Percentiles rank a stretch among this genome's conserved stretches.
Conservation (phyloP, 2,797 vertebrate genomes). For the Perodicticus potto region DNA sequence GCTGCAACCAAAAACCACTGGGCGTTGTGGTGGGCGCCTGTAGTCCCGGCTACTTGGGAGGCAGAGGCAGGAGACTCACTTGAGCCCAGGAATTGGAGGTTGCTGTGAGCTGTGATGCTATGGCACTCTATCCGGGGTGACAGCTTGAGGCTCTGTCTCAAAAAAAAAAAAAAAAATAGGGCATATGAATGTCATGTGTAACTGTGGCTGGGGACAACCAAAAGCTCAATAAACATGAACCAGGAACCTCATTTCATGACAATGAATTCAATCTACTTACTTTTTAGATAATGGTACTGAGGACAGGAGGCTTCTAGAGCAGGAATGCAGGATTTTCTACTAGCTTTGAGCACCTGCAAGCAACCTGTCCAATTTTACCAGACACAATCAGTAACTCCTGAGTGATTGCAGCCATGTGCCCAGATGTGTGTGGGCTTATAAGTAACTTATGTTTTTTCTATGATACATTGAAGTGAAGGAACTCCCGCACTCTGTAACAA, state of each 20-base stretch:
- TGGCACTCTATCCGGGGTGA: too few relatives aligned
- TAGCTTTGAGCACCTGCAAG: neutral
- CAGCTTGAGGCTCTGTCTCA: too few relatives aligned
- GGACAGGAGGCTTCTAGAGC: neutral
- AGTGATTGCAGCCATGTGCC: rapidly evolving
- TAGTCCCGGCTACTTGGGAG: too few relatives aligned
- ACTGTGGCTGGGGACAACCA: neutral
- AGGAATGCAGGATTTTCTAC: too few relatives aligned
- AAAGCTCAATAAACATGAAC: neutral
- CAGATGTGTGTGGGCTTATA: rapidly evolving
- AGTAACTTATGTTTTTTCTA: neutral
- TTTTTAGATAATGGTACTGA: neutral
- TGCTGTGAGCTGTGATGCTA: too few relatives aligned
- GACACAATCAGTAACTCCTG: neutral
- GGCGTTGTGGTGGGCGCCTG: too few relatives aligned
- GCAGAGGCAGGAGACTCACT: too few relatives aligned
- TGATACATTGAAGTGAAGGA: neutral
- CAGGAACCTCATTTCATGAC: neutral
- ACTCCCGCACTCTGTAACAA: neutral
- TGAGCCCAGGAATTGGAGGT: too few relatives aligned
- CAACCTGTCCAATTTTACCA: neutral
- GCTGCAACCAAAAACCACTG: too few relatives aligned
- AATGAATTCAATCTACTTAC: neutral
- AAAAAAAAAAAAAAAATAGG: too few relatives aligned
- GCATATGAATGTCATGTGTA: neutral